Conservation (phyloP, 2,888 invertebrate genomes). For the Melitaea athalia region DNA sequence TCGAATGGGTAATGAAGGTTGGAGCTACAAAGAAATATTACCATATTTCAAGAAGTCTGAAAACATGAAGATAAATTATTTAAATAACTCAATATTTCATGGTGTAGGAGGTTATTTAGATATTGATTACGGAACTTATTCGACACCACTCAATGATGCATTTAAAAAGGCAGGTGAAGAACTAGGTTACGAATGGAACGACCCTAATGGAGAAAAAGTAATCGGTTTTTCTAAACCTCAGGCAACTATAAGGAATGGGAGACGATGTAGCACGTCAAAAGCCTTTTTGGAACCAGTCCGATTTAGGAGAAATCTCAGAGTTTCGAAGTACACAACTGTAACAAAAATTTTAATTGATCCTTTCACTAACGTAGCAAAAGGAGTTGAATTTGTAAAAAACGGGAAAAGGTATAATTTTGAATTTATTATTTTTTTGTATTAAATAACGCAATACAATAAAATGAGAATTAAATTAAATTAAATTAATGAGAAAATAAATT, state of each 20-base stretch:
- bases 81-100: slow-evolving; percentile 85
- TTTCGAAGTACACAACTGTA: slow-evolving; percentile 86
- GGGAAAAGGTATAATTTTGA: slow-evolving; percentile 62
- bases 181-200: slow-evolving; percentile 86
- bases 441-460: not conserved
- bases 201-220: slow-evolving; percentile 85
- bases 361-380: slow-evolving; percentile 81
- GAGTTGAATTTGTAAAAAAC: slow-evolving; percentile 87
- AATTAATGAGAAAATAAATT: no score
- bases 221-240: slow-evolving; percentile 87
- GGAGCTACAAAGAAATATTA: slow-evolving; percentile 88
- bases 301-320: slow-evolving; percentile 85
- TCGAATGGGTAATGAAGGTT: slow-evolving; percentile 89
- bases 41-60: slow-evolving; percentile 91
- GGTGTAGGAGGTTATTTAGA: slow-evolving; percentile 86
- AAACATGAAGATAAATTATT: slow-evolving; percentile 82
- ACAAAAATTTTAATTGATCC: slow-evolving; percentile 86
- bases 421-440: not conserved
- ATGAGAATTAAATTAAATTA: no score
- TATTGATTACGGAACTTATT: slow-evolving; percentile 85
- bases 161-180: slow-evolving; percentile 87
- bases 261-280: slow-evolving; percentile 90
- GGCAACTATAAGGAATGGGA: slow-evolving; percentile 87
- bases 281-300: slow-evolving; percentile 88
- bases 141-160: slow-evolving; percentile 82